A percentile compares a stretch with the other conserved stretches of the same genome.
These are phyloP conservation scores for Columbina picui DNA, from an alignment of 2,113 vertebrate genomes.

Conservation along the genomic window DNA sequence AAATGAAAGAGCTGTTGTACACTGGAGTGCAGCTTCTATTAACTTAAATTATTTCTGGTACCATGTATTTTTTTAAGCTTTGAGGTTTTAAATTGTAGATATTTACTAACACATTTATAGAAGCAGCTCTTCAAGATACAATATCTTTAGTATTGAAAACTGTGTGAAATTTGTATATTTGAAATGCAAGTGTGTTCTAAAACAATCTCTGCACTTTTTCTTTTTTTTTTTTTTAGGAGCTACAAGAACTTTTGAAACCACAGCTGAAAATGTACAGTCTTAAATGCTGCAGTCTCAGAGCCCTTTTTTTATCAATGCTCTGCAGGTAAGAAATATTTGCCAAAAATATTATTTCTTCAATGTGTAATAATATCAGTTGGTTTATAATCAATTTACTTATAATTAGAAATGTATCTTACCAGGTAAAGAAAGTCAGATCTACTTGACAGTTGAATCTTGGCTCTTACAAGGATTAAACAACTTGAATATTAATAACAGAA, in stretches of 20 bases:
- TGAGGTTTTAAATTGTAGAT: background rate
- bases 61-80: background rate
- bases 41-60: background rate
- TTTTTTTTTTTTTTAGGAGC: background rate
- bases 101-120: background rate
- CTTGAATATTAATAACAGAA: background rate
- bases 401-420: background rate
- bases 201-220: background rate
- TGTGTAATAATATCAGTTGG: background rate
- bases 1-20: background rate
- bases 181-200: background rate
- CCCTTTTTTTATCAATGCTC: constrained; percentile 28
- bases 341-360: background rate
- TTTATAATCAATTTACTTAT: background rate
- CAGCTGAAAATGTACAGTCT: constrained; percentile 21
- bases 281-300: background rate
- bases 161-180: background rate
- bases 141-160: background rate
- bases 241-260: background rate
- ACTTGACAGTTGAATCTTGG: background rate
- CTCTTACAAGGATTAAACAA: background rate
- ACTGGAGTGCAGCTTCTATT: background rate
- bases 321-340: constrained; percentile 48
- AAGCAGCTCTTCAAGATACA: background rate
- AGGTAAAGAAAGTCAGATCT: background rate